Base-by-base conservation (phyloP, 2,797 vertebrate species). In the Eleutherodactylus coqui region DNA sequence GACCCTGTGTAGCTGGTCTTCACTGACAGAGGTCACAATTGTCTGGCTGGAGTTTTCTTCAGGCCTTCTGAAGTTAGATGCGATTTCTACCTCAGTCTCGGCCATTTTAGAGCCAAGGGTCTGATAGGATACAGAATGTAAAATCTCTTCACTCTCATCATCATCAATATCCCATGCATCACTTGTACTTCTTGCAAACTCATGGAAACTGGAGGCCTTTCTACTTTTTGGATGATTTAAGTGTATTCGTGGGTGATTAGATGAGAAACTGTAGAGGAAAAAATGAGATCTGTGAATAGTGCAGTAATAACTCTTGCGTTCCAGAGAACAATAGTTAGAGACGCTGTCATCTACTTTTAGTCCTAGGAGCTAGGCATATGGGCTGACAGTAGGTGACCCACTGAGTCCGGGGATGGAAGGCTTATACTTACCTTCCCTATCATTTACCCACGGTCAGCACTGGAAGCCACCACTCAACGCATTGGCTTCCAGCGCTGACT, bases 121-220 rank as follows among this genome's bases (percentile, higher is more conserved):
- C 76, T 95, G 94, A 88, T 94, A 92, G 80, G 93, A 91, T 0
- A 94, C 91, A 29, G 94, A 92, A 79, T 94, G 92, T 75, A 94
- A 91, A 0, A 96, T 95, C 32, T 97, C 98, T 0, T 96, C 95
- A 34, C 97, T 97, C 0, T 98, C 97, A 32, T 96, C 96, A 41
- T 99, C 98, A 0, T 97, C 96, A 0, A 99, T 97, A 92, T 99
- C 97, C 98, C 98, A 99, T 49, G 98, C 98, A 7, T 99, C 98
- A 17, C 97, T 99, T 90, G 98, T 99, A 87, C 96, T 98, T 83
- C 96, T 94, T 70, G 98, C 98, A 88, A 99, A 99, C 91, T 99
- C 98, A 0, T 98, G 97, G 88, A 99, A 99, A 89, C 97, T 97
- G 29, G 97, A 98, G 24, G 97, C 95, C 91, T 98, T 99, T 91